Conservation (phyloP, 2,888 invertebrate genomes). For the Rhagophthalmus giganteus region DNA sequence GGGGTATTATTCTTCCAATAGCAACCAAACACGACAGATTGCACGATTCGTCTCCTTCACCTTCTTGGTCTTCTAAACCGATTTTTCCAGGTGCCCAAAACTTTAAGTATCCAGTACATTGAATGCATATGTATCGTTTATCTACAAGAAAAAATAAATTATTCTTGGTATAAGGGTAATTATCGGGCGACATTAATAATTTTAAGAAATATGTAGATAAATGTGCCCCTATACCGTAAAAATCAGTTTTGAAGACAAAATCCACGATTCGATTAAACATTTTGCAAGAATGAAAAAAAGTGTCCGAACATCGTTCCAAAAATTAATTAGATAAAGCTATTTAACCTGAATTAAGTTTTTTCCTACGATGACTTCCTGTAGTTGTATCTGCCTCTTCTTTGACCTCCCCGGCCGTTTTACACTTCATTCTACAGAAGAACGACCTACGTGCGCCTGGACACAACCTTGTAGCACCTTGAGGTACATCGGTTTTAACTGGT, state of each 20-base stretch:
- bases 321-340: too few relatives aligned
- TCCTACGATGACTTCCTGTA: conserved; percentile 66
- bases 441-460: conserved; percentile 89
- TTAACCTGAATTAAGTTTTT: conserved; percentile 62
- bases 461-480: conserved; percentile 71
- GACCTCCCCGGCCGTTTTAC: conserved; percentile 64
- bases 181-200: too few relatives aligned
- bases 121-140: conserved; percentile 84
- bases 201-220: too few relatives aligned
- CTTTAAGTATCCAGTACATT: conserved; percentile 91
- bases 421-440: conserved; percentile 93
- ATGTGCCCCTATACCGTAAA: not conserved
- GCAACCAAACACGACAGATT: conserved; percentile 88
- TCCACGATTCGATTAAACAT: not conserved
- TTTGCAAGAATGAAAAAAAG: too few relatives aligned
- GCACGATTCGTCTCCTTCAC: conserved; percentile 64
- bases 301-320: too few relatives aligned
- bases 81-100: conserved; percentile 86
- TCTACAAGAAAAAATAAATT: too few relatives aligned
- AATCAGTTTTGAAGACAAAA: not conserved
- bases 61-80: conserved; percentile 68
- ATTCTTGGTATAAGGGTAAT: too few relatives aligned
- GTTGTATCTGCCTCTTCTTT: conserved; percentile 75
- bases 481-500: conserved; percentile 84
- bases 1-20: conserved; percentile 75